Evolutionary conservation across 1,140 invertebrate species (phyloP).

Genomic region (Polypedilum pembai): DNA sequence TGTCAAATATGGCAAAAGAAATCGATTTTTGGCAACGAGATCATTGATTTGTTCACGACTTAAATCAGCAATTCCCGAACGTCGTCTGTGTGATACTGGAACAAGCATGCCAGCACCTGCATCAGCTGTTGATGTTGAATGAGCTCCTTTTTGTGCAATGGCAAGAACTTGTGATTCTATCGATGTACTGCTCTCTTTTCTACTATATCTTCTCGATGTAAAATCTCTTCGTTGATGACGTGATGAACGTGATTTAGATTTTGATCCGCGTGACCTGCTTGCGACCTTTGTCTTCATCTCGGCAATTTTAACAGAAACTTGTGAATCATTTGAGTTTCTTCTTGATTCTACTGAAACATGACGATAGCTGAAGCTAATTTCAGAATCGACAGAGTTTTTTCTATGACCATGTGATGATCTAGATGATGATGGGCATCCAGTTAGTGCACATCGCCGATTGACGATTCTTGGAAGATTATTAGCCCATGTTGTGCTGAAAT

Average conservation of each 20-base stretch:
- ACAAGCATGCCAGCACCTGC: neutral
- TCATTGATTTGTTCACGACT: slow-evolving; percentile 48
- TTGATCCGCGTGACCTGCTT: slow-evolving; percentile 45
- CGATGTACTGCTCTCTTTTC: slow-evolving; percentile 67
- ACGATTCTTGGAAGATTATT: slow-evolving; percentile 80
- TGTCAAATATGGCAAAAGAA: slow-evolving; percentile 47
- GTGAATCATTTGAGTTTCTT: slow-evolving; percentile 75
- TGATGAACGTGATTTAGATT: slow-evolving; percentile 43
- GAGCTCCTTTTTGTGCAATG: slow-evolving; percentile 36
- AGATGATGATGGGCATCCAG: slow-evolving; percentile 51
- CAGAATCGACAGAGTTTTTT: slow-evolving; percentile 61
- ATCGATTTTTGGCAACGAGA: slow-evolving; percentile 47
- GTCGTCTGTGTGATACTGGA: slow-evolving; percentile 35
- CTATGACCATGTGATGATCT: slow-evolving; percentile 48
- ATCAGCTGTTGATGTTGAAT: slow-evolving; percentile 37
- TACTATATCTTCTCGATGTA: slow-evolving; percentile 40
- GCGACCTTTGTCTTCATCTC: slow-evolving; percentile 68
- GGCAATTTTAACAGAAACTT: slow-evolving; percentile 71
- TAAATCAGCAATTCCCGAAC: slow-evolving; percentile 48
- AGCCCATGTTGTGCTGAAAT: slow-evolving; percentile 76
- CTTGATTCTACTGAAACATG: slow-evolving; percentile 75
- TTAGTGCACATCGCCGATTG: slow-evolving; percentile 67
- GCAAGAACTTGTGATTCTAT: slow-evolving; percentile 63
- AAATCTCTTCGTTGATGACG: slow-evolving; percentile 43
- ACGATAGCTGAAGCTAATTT: slow-evolving; percentile 68